Conservation (phyloP, 2,113 vertebrate species). For the Australoheros scitulus region DNA sequence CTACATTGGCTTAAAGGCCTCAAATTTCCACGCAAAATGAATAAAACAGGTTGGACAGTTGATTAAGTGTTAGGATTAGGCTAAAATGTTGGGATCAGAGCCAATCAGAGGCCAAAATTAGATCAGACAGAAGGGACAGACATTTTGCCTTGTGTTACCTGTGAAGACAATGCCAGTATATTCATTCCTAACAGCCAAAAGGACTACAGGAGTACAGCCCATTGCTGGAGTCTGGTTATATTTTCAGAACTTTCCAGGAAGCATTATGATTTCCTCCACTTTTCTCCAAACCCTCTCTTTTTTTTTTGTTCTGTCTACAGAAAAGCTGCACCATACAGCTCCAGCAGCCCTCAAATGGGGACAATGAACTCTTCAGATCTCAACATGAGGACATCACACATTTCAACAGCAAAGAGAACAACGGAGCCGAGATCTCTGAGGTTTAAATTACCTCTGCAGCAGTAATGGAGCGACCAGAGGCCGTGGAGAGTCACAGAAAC, state of each 20-base stretch:
- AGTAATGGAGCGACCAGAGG: neutral
- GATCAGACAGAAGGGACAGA: too few relatives aligned
- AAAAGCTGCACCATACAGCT: accelerated
- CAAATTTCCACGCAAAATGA: too few relatives aligned
- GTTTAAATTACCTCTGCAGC: accelerated
- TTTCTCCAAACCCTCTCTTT: neutral
- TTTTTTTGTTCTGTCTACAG: neutral
- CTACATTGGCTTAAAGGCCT: too few relatives aligned
- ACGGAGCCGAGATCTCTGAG: neutral
- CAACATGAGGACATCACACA: neutral
- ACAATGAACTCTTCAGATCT: neutral
- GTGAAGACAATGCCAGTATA: too few relatives aligned
- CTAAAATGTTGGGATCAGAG: too few relatives aligned
- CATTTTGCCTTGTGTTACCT: too few relatives aligned
- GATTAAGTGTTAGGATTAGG: too few relatives aligned
- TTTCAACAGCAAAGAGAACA: neutral
- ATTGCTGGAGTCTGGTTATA: neutral
- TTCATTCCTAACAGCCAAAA: too few relatives aligned
- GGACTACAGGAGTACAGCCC: too few relatives aligned
- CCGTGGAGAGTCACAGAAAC: accelerated
- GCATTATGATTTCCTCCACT: accelerated
- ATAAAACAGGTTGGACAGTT: too few relatives aligned
- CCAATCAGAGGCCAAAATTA: too few relatives aligned
- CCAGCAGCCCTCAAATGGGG: accelerated
- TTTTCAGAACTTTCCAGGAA: neutral